These are phyloP conservation scores for Oligia fasciuncula DNA, from an alignment of 2,888 invertebrate genomes.

Conservation along the genomic window DNA sequence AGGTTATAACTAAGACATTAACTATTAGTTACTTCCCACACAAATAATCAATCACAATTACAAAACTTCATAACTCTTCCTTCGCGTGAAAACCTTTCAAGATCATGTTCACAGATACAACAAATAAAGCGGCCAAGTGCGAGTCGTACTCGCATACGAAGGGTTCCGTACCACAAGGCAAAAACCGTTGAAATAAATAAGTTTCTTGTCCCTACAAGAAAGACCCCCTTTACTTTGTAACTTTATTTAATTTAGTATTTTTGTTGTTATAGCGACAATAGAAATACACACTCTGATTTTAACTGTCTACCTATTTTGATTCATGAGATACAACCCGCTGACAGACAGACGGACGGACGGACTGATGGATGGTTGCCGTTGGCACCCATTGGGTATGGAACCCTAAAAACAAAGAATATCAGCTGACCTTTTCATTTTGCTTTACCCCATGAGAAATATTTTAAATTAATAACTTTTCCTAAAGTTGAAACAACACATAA, in stretches of 20 bases:
- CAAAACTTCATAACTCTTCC: background rate
- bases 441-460: background rate
- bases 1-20: background rate
- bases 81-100: background rate
- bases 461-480: background rate
- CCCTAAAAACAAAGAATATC: background rate
- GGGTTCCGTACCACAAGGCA: too few relatives aligned
- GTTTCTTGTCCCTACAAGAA: too few relatives aligned
- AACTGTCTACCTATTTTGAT: too few relatives aligned
- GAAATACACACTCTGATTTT: too few relatives aligned
- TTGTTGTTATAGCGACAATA: too few relatives aligned
- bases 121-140: background rate
- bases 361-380: too few relatives aligned
- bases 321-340: too few relatives aligned
- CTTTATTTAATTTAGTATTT: too few relatives aligned
- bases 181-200: too few relatives aligned
- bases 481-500: constrained; percentile 22
- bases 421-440: background rate
- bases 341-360: too few relatives aligned
- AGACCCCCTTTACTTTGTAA: too few relatives aligned
- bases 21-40: background rate
- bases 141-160: background rate
- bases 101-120: background rate
- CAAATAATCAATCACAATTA: constrained; percentile 2
- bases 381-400: too few relatives aligned